Evolutionary conservation across 1,140 invertebrate genomes (phyloP).

Genomic region (Micrasema minimum): DNA sequence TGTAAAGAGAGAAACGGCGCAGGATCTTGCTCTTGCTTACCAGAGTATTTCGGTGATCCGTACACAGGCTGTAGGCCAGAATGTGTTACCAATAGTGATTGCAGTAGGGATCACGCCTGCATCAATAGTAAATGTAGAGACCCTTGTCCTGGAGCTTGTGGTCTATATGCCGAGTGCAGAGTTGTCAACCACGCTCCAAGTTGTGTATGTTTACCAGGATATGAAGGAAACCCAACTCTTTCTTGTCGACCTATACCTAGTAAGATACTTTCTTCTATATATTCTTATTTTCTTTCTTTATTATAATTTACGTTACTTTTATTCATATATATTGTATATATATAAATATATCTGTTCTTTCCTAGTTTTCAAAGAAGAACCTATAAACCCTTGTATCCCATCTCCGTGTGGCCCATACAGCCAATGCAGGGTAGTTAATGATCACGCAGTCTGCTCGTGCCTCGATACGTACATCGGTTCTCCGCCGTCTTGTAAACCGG

Average conservation of each 20-base stretch:
- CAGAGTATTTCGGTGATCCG: conserved; percentile 73
- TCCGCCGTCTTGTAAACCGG: conserved; percentile 77
- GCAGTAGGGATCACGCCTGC: conserved; percentile 71
- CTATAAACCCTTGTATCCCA: conserved; percentile 72
- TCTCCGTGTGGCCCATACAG: conserved; percentile 79
- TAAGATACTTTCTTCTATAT: conserved; percentile 49
- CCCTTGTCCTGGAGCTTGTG: conserved; percentile 73
- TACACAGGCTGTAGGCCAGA: conserved; percentile 75
- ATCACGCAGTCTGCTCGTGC: conserved; percentile 78
- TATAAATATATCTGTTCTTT: conserved; percentile 47
- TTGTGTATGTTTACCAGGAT: conserved; percentile 75
- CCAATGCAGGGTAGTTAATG: conserved; percentile 72
- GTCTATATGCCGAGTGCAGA: conserved; percentile 75
- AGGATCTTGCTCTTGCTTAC: conserved; percentile 72
- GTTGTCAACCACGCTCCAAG: conserved; percentile 77
- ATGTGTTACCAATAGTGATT: conserved; percentile 72
- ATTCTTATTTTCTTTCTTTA: conserved; percentile 15
- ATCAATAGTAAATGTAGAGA: conserved; percentile 74
- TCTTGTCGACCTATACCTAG: conserved; percentile 62
- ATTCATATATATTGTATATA: conserved; percentile 52
- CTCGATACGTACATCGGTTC: conserved; percentile 74
- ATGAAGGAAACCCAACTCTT: conserved; percentile 80
- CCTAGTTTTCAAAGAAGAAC: conserved; percentile 63
- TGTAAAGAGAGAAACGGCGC: conserved; percentile 71
- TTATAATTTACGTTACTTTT: conserved; percentile 33